These are phyloP conservation scores for Euphydryas editha DNA, from an alignment of 2,888 invertebrate genomes.

Conservation along the genomic window DNA sequence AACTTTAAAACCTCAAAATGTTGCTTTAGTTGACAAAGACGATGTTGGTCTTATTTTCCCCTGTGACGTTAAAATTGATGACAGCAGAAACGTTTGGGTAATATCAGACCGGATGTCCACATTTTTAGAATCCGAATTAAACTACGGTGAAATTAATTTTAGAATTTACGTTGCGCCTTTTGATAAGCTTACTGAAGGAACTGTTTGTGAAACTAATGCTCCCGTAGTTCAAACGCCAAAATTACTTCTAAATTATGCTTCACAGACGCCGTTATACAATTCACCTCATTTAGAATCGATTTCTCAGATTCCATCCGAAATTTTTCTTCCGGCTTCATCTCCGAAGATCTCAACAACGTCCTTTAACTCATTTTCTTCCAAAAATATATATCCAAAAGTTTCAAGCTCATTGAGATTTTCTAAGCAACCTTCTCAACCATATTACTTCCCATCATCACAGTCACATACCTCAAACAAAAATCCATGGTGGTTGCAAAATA, in stretches of 20 bases:
- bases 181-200: constrained; percentile 86
- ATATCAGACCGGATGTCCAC: constrained; percentile 93
- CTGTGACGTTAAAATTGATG: constrained; percentile 90
- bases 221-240: constrained; percentile 39
- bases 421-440: constrained; percentile 44
- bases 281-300: constrained; percentile 25
- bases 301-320: constrained; percentile 29
- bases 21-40: constrained; percentile 89
- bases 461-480: constrained; percentile 39
- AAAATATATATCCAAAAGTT: constrained; percentile 48
- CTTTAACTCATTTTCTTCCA: constrained; percentile 38
- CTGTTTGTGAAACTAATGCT: constrained; percentile 85
- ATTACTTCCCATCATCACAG: constrained; percentile 33
- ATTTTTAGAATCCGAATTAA: constrained; percentile 87
- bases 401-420: constrained; percentile 52
- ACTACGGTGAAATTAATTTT: constrained; percentile 91
- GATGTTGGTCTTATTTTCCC: constrained; percentile 91
- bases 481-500: constrained; percentile 56
- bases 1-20: constrained; percentile 86
- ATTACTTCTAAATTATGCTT: constrained; percentile 18
- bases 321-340: constrained; percentile 27
- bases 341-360: constrained; percentile 15
- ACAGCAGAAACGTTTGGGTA: constrained; percentile 89
- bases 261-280: constrained; percentile 15
- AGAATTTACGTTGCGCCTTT: constrained; percentile 88